A percentile compares a stretch with the other conserved stretches of the same genome.
Conservation (phyloP, 2,888 invertebrate species). For the Archips xylosteana region DNA sequence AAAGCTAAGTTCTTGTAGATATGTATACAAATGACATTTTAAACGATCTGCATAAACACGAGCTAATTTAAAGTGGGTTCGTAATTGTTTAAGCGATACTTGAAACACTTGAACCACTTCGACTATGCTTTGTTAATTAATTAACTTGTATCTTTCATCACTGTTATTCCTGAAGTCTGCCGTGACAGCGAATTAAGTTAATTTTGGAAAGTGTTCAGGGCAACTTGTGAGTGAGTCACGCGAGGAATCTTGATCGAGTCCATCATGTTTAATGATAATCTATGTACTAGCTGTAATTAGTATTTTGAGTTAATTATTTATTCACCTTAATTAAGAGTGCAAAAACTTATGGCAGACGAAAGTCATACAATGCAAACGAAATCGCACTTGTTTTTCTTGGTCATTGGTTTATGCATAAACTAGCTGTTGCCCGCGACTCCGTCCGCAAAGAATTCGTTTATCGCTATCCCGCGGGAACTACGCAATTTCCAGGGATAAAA, state of each 20-base stretch:
- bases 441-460: too few relatives aligned
- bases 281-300: constrained; percentile 28
- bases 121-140: constrained; percentile 28
- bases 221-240: constrained; percentile 61
- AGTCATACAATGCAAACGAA: not conserved
- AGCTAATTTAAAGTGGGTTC: constrained; percentile 14
- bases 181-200: constrained; percentile 53
- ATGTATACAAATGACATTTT: not conserved
- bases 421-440: too few relatives aligned
- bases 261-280: constrained; percentile 52
- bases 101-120: constrained; percentile 26
- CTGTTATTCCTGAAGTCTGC: constrained; percentile 18
- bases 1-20: too few relatives aligned
- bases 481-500: too few relatives aligned
- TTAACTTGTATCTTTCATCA: constrained; percentile 37
- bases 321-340: not conserved
- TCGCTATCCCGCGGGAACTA: too few relatives aligned
- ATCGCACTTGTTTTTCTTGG: too few relatives aligned
- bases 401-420: too few relatives aligned
- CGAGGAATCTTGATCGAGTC: constrained; percentile 63
- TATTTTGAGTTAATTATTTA: constrained; percentile 6
- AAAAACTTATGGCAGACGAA: not conserved
- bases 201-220: constrained; percentile 69
- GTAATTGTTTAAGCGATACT: constrained; percentile 32
- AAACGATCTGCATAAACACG: constrained; percentile 10